These are phyloP conservation scores for Cacoxenus indagator DNA, from an alignment of 2,888 invertebrate species.

Conservation along the genomic window DNA sequence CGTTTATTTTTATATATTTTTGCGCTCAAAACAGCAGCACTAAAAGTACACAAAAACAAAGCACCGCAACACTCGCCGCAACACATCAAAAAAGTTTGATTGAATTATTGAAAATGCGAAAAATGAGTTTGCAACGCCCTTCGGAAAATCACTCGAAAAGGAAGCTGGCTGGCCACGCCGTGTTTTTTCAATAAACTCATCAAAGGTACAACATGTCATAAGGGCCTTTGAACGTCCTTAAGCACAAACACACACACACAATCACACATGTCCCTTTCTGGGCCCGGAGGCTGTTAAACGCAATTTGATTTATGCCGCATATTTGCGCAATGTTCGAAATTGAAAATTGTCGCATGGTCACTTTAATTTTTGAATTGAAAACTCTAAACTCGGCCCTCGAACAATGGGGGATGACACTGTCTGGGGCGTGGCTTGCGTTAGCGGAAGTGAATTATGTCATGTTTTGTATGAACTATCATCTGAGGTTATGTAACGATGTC, in stretches of 20 bases:
- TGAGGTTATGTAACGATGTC: constrained; percentile 61
- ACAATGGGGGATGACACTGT: constrained; percentile 36
- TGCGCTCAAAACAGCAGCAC: not conserved
- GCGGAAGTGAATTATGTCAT: constrained; percentile 67
- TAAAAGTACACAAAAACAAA: not conserved
- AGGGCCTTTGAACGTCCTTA: constrained; percentile 45
- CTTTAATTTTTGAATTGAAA: constrained; percentile 69
- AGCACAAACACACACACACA: constrained; percentile 17
- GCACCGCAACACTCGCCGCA: not conserved
- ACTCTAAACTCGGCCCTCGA: constrained; percentile 49
- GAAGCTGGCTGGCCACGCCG: constrained; percentile 32
- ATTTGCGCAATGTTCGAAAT: constrained; percentile 45
- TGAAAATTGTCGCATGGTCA: constrained; percentile 68
- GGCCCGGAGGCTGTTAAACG: constrained; percentile 43
- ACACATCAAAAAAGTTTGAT: constrained; percentile 46
- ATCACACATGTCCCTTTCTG: not conserved
- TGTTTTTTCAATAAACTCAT: constrained; percentile 61
- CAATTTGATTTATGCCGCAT: constrained; percentile 56
- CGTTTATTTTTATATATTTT: constrained; percentile 47
- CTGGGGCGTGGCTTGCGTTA: constrained; percentile 7
- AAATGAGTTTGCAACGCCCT: constrained; percentile 8
- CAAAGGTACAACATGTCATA: constrained; percentile 38
- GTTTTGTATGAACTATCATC: constrained; percentile 39
- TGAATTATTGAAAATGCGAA: constrained; percentile 44
- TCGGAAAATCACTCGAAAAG: constrained; percentile 36